Percentiles rank a stretch among this genome's conserved stretches.
Conservation (phyloP, 2,113 vertebrate species). For the Semicossyphus pulcher region DNA sequence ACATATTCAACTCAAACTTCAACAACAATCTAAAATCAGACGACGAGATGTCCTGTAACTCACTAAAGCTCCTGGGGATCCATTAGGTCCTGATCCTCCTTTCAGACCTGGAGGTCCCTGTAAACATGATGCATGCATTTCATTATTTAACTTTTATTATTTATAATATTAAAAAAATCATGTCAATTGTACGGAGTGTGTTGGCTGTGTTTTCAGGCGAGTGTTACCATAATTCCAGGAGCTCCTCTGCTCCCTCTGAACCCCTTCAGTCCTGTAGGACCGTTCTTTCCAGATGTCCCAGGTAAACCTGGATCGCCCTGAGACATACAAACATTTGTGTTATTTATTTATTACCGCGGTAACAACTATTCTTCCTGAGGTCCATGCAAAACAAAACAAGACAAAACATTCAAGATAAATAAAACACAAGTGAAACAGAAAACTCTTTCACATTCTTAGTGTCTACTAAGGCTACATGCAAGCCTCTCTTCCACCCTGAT, state of each 20-base stretch:
- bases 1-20: too few species aligned
- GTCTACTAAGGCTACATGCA: too few species aligned
- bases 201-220: background rate
- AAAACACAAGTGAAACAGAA: too few species aligned
- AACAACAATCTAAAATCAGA: too few species aligned
- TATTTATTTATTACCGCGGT: too few species aligned
- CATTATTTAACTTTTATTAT: background rate
- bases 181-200: background rate
- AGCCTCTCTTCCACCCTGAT: too few species aligned
- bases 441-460: too few species aligned
- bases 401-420: too few species aligned
- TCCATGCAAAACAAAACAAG: too few species aligned
- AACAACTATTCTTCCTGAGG: too few species aligned
- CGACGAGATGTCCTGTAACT: slow-evolving; percentile 75
- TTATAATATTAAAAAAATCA: background rate
- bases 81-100: slow-evolving; percentile 92
- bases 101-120: slow-evolving; percentile 94
- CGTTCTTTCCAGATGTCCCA: slow-evolving; percentile 91
- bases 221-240: slow-evolving; percentile 89
- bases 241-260: slow-evolving; percentile 94
- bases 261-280: slow-evolving; percentile 91
- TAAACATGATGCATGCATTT: slow-evolving; percentile 26
- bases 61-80: slow-evolving; percentile 89
- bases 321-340: background rate
- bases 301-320: slow-evolving; percentile 94